Evolutionary conservation across 2,797 vertebrate species (phyloP).

Genomic region (Coendou prehensilis): DNA sequence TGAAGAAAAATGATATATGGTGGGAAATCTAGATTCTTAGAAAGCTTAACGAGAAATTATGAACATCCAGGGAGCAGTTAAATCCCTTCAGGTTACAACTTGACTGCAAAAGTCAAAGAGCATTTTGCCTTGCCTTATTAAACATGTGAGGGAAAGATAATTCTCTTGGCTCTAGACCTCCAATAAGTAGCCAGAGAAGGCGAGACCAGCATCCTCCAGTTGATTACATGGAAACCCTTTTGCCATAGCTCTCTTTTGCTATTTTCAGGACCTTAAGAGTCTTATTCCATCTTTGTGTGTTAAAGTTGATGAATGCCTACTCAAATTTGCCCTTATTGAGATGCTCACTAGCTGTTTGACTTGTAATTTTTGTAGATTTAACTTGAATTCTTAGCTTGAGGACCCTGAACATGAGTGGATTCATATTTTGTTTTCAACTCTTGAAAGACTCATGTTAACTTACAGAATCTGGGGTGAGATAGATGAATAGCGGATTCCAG

Average conservation of each 20-base stretch:
- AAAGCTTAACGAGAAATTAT: background rate
- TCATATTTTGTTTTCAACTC: slow-evolving; percentile 40
- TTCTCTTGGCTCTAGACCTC: background rate
- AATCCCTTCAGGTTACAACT: background rate
- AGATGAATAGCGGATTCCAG: background rate
- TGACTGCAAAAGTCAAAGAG: background rate
- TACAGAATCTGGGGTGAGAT: background rate
- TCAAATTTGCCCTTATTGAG: background rate
- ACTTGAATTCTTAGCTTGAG: slow-evolving; percentile 27
- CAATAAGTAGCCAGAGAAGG: background rate
- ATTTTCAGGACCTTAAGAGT: background rate
- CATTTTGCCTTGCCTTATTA: background rate
- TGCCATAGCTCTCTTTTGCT: background rate
- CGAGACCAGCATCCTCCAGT: background rate
- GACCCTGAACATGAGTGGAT: background rate
- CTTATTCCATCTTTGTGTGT: background rate
- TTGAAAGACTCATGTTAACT: slow-evolving; percentile 15
- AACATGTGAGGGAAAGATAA: background rate
- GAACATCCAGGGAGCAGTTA: background rate
- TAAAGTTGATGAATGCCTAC: background rate
- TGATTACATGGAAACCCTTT: slow-evolving; percentile 5
- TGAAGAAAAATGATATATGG: background rate
- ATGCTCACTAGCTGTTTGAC: background rate
- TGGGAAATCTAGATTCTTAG: background rate
- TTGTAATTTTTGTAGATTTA: background rate